These are phyloP conservation scores for Bombus sibiricus DNA, from an alignment of 1,140 invertebrate species.

Conservation along the genomic window DNA sequence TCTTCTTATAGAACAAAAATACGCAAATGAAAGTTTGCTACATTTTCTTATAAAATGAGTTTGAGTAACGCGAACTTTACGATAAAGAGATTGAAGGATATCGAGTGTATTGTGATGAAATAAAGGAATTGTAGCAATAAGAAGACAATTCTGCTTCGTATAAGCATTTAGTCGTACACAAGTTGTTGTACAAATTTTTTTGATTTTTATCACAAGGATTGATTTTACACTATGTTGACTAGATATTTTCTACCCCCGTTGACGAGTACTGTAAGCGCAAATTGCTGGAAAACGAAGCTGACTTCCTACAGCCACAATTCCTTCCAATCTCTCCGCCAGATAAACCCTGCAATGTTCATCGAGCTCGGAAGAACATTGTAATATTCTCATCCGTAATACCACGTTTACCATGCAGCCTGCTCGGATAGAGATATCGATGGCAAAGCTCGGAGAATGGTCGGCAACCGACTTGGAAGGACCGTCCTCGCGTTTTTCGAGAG, in stretches of 20 bases:
- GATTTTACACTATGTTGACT: too few species aligned
- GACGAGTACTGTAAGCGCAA: background rate
- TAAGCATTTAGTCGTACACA: too few species aligned
- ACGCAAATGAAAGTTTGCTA: background rate
- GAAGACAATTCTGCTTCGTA: too few species aligned
- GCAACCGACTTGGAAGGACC: background rate
- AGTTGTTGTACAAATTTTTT: too few species aligned
- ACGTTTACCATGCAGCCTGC: background rate
- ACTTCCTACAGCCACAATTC: background rate
- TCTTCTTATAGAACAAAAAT: background rate
- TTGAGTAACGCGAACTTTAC: too few species aligned
- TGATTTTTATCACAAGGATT: too few species aligned
- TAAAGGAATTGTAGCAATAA: background rate
- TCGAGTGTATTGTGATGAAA: too few species aligned
- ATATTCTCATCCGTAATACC: background rate
- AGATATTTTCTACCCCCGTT: too few species aligned
- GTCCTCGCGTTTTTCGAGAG: background rate
- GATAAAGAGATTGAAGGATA: background rate
- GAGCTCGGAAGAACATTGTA: background rate
- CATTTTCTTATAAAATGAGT: too few species aligned
- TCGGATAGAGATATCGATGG: constrained; percentile 16
- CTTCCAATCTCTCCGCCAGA: background rate
- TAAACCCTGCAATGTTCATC: background rate
- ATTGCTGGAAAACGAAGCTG: background rate
- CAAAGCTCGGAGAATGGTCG: background rate